phyloP scores from a whole-genome alignment of 2,113 vertebrate species.

The Chionodraco myersi region DNA sequence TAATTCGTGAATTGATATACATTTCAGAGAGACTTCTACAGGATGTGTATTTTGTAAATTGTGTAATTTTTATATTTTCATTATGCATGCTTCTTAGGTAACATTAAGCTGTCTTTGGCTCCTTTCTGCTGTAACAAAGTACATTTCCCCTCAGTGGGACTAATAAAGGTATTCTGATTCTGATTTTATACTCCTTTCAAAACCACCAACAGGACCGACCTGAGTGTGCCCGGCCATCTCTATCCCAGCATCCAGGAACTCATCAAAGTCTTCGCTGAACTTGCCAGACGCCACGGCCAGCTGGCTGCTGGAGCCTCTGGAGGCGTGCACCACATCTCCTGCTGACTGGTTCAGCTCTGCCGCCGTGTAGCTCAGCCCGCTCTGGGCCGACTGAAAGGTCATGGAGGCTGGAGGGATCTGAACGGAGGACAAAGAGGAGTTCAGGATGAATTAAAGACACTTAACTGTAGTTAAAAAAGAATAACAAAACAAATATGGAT shows the following conservation, averaged over 20 bases:
- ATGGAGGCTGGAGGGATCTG: slow-evolving; percentile 93
- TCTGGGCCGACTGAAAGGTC: slow-evolving; percentile 97
- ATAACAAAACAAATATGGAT: not conserved
- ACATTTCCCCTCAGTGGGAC: too few relatives aligned
- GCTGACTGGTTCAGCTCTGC: slow-evolving; percentile 97
- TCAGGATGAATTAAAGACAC: not conserved
- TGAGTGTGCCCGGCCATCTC: slow-evolving; percentile 99
- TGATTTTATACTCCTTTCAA: too few relatives aligned
- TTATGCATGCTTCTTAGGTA: too few relatives aligned
- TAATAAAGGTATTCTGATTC: too few relatives aligned
- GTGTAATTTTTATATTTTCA: too few relatives aligned
- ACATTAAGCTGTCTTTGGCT: too few relatives aligned
- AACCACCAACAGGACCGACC: slow-evolving; percentile 72
- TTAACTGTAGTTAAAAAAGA: not conserved
- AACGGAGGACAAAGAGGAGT: not conserved
- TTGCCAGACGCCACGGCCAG: slow-evolving; percentile 95
- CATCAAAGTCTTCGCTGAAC: slow-evolving; percentile 97
- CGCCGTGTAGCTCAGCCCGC: slow-evolving; percentile 94
- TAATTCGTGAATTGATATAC: too few relatives aligned
- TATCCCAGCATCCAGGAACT: slow-evolving; percentile 97
- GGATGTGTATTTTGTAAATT: too few relatives aligned
- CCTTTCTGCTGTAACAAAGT: too few relatives aligned
- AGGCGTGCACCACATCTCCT: slow-evolving; percentile 96
- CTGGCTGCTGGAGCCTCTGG: slow-evolving; percentile 93
- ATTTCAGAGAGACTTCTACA: too few relatives aligned